phyloP scores from a whole-genome alignment of 2,888 invertebrate genomes.

The Celastrina argiolus region DNA sequence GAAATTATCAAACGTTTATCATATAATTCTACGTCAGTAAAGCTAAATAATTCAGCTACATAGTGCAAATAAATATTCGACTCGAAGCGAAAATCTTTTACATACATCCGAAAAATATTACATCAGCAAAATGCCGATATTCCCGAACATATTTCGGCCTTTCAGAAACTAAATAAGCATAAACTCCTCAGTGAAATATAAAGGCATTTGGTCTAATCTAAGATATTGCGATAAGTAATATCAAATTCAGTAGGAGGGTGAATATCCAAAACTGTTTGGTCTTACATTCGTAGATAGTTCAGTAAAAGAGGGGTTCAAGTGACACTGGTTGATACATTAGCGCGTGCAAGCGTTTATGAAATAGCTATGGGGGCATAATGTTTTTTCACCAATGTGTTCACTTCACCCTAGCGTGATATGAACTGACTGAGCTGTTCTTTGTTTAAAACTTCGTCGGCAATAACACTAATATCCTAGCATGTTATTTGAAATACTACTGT shows the following conservation, averaged over 20 bases:
- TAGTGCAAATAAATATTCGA: not conserved
- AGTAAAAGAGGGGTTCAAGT: not conserved
- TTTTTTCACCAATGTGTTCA: not conserved
- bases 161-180: constrained; percentile 29
- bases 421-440: not conserved
- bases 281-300: constrained; percentile 3
- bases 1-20: not conserved
- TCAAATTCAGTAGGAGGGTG: constrained; percentile 31
- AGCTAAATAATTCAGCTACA: not conserved
- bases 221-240: constrained; percentile 32
- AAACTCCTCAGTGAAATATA: constrained; percentile 27
- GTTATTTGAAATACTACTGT: not conserved
- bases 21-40: not conserved
- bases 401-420: not conserved
- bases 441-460: not conserved
- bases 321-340: constrained; percentile 3
- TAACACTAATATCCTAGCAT: not conserved
- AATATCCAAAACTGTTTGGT: constrained; percentile 25
- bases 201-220: constrained; percentile 31
- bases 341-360: constrained; percentile 17
- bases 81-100: not conserved
- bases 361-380: constrained; percentile 14
- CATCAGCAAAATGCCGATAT: constrained; percentile 19
- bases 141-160: not conserved
- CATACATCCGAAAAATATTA: not conserved